Evolutionary conservation across 2,113 vertebrate genomes (phyloP), one percentile per base, ranked within the genome.

Genomic region (Trematocara stigmaticum): DNA sequence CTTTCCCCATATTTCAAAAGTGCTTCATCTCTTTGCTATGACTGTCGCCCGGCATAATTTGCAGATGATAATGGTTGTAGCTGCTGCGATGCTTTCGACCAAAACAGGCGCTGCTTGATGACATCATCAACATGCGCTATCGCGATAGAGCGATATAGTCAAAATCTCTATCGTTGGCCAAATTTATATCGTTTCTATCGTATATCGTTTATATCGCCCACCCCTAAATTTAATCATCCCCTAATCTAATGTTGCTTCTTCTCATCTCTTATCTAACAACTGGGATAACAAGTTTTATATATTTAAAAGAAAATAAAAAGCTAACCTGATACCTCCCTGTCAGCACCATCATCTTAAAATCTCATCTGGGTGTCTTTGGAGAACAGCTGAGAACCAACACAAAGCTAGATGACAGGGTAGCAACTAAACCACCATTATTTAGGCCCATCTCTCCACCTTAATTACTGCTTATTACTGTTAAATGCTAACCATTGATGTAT

Each of bases 391-490:
- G 61, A 59, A 13, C 49, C 38, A 52, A 79, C 29, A n/a, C 7
- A 10, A 18, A 56, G 38, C 26, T 38, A 23, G 31, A 91, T 85
- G 84, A 88, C 15, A 8, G 81, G 56, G 51, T 16, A 18, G 55
- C 20, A 4, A 34, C 81, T 56, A 23, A 64, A 53, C 15, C 3
- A 56, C 57, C 34, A 74, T 83, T 66, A 93, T 90, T 81, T 56
- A 6, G 3, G 29, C 61, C 45, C 5, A 5, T 51, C 34, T 26
- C 84, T n/a, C 35, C 80, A 31, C 76, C 59, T 87, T 13, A 84
- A 83, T 87, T 49, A 82, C 78, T 49, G 81, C 31, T 81, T 84
- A 88, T 85, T 84, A 86, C 81, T 13, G 42, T 74, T 88, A 87
- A 90, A 90, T 49, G 79, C 78, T 57, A 85, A 87, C 61, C 81